phyloP scores from a whole-genome alignment of 2,113 vertebrate species.

The Hiodon tergisus region DNA sequence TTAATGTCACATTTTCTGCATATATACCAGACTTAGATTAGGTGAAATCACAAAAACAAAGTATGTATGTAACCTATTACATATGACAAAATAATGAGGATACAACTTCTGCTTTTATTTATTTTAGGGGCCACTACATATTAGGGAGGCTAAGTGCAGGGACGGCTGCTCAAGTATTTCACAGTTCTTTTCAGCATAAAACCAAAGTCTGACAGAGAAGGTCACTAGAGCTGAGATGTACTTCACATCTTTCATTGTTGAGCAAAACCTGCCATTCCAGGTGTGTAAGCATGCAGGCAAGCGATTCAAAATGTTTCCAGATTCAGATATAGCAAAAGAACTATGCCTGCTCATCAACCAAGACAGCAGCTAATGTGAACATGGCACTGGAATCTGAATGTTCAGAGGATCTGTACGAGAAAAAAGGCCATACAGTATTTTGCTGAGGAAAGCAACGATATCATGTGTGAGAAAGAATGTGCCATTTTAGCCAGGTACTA shows the following conservation, averaged over 20 bases:
- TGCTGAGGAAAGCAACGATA: slow-evolving; percentile 19
- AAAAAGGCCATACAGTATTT: slow-evolving; percentile 32
- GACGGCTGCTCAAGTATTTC: not conserved
- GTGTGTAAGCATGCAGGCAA: too few relatives aligned
- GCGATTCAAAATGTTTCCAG: slow-evolving; percentile 24
- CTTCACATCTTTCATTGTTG: slow-evolving; percentile 22
- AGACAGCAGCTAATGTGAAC: slow-evolving; percentile 24
- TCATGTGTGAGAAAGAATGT: too few relatives aligned
- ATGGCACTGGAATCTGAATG: slow-evolving; percentile 30
- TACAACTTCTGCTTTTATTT: slow-evolving; percentile 1
- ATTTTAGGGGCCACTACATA: not conserved
- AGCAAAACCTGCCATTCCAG: not conserved
- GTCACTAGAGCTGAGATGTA: slow-evolving; percentile 22
- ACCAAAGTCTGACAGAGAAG: slow-evolving; percentile 8
- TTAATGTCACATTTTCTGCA: too few relatives aligned
- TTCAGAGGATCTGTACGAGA: slow-evolving; percentile 29
- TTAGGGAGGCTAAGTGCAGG: slow-evolving; percentile 9
- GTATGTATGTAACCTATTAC: not conserved
- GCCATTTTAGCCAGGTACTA: too few relatives aligned
- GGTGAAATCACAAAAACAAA: slow-evolving; percentile 5
- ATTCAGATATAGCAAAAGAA: slow-evolving; percentile 28
- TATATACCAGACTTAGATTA: not conserved
- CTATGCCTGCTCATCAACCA: slow-evolving; percentile 22
- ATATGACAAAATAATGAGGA: slow-evolving; percentile 2
- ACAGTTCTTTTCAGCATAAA: not conserved